Evolutionary conservation across 2,888 invertebrate species (phyloP), one percentile per base, ranked within the genome.

Genomic region (Epirrhoe tristata): DNA sequence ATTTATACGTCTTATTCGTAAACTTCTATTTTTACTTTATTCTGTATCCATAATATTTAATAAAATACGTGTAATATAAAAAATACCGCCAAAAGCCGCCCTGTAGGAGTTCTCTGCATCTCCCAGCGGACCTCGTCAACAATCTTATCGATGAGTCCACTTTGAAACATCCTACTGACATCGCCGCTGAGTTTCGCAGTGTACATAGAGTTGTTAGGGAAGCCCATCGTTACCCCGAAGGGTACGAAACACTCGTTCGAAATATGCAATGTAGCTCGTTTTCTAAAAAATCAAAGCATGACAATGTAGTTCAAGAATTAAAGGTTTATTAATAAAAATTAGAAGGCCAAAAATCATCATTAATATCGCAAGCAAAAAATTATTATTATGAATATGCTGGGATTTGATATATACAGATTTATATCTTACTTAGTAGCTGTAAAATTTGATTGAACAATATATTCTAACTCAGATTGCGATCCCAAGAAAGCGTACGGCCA

Each of bases 401-500:
- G 3, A 24, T 3, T 2, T 36, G 36, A 8, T 36, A 10, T 1
- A 36, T 36, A 6, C n/a, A n/a, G n/a, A n/a, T n/a, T n/a, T n/a
- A 34, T 39, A 36, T 16, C 82, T 81, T 76, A 91, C 91, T 85
- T 90, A 0, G 83, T 78, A n/a, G 94, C 90, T 0, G 96, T 94
- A 84, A 95, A 97, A 81, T 97, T 97, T 0, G 96, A 95, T 80
- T 96, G 95, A 0, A 96, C 95, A 59, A 96, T 94, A 79, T 96
- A 97, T 77, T 96, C 95, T 12, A 97, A 88, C 77, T 96, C 95
- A n/a, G 95, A 94, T 74, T 91, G 90, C 0, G 97, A 97, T 8
- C 96, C 96, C 0, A 97, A 86, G 80, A 97, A 97, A 0, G 97
- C 96, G 77, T 97, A 96, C 0, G 96, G 95, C 95, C 96, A 96